Percentiles rank a stretch among this genome's conserved stretches.
phyloP scores from a whole-genome alignment of 2,888 invertebrate genomes.

The Diogma glabrata region DNA sequence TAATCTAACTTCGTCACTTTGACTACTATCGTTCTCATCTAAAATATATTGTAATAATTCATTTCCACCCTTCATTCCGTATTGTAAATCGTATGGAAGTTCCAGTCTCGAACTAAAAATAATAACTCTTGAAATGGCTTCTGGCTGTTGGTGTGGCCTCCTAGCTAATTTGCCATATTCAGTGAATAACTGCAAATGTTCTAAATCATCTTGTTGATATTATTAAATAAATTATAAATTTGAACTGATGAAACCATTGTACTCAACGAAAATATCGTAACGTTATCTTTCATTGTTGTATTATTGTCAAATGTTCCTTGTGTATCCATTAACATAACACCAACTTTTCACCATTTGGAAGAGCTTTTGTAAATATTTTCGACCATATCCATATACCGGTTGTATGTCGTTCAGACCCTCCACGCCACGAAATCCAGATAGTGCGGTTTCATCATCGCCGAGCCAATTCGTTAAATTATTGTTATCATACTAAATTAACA shows the following conservation, averaged over 20 bases:
- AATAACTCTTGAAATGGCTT: constrained; percentile 12
- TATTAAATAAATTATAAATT: constrained; percentile 10
- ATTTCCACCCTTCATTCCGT: neutral
- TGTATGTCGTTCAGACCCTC: neutral
- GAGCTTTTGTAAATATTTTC: neutral
- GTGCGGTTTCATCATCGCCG: constrained; percentile 4
- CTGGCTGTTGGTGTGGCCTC: neutral
- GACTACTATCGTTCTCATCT: neutral
- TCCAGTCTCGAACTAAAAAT: constrained; percentile 13
- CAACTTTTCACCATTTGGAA: constrained; percentile 9
- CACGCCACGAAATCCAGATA: constrained; percentile 12
- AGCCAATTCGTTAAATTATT: constrained; percentile 11
- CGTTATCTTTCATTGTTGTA: constrained; percentile 6
- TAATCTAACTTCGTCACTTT: neutral
- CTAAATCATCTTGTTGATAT: constrained; percentile 13
- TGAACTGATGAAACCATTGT: constrained; percentile 13
- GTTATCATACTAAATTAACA: too few species aligned
- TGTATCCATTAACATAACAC: constrained; percentile 13
- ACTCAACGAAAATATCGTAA: constrained; percentile 14
- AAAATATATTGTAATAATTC: neutral
- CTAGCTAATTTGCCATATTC: constrained; percentile 11
- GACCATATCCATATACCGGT: neutral
- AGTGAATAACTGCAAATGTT: constrained; percentile 12
- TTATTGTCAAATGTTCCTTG: constrained; percentile 13
- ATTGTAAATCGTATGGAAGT: constrained; percentile 5